phyloP scores from a whole-genome alignment of 2,797 vertebrate species.

The Crax fasciolata region DNA sequence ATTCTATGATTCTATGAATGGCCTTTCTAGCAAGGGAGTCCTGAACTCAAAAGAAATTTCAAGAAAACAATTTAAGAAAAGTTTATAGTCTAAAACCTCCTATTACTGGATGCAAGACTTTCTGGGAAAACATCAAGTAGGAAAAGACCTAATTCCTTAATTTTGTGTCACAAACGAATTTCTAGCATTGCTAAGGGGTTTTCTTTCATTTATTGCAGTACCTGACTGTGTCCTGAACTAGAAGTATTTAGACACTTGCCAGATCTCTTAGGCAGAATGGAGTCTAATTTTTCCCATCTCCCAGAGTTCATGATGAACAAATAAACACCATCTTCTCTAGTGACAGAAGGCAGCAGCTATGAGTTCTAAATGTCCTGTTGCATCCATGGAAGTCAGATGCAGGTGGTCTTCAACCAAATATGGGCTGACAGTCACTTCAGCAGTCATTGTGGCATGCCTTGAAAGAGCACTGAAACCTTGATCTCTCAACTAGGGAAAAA shows the following conservation, averaged over 20 bases:
- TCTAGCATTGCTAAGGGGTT: neutral
- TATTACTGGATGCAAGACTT: neutral
- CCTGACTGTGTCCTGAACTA: neutral
- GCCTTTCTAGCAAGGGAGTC: neutral
- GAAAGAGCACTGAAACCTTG: neutral
- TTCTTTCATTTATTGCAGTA: neutral
- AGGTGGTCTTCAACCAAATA: neutral
- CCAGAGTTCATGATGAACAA: neutral
- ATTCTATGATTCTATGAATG: too few relatives aligned
- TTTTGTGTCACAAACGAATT: neutral
- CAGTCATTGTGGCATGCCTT: accelerated
- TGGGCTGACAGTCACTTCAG: neutral
- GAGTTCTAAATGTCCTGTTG: neutral
- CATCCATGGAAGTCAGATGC: neutral
- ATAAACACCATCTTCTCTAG: neutral
- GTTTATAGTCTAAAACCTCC: neutral
- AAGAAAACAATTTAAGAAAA: neutral
- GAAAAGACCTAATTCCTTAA: neutral
- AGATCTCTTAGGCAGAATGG: neutral
- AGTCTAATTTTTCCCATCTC: neutral
- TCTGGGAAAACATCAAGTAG: neutral
- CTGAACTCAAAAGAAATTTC: neutral
- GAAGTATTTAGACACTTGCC: neutral
- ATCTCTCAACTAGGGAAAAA: neutral
- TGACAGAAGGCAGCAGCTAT: neutral